Evolutionary conservation across 2,888 invertebrate species (phyloP).

Genomic region (Scaptomyza tumidula): DNA sequence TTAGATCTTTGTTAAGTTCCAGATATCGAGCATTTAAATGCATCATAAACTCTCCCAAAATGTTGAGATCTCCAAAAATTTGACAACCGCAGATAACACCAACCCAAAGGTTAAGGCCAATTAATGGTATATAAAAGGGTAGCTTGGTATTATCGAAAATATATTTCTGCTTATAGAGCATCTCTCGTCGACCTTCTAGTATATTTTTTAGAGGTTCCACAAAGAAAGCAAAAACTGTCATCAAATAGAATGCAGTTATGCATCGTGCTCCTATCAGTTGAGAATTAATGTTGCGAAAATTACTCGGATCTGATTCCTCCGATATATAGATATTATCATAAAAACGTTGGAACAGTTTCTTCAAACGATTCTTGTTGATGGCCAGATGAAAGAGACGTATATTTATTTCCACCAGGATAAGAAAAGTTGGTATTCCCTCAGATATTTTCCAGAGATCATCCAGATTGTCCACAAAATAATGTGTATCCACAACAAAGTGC

Average conservation of each 20-base stretch:
- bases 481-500: constrained; percentile 60
- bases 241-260: constrained; percentile 60
- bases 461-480: constrained; percentile 52
- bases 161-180: constrained; percentile 70
- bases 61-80: constrained; percentile 68
- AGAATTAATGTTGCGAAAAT: constrained; percentile 53
- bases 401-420: constrained; percentile 63
- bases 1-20: constrained; percentile 64
- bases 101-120: constrained; percentile 52
- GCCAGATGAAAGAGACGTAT: constrained; percentile 64
- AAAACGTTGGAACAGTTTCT: constrained; percentile 63
- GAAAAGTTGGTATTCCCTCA: constrained; percentile 62
- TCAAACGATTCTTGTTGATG: constrained; percentile 47
- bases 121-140: constrained; percentile 54
- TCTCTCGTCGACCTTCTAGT: constrained; percentile 45
- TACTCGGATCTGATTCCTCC: constrained; percentile 27
- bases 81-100: constrained; percentile 58
- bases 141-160: constrained; percentile 61
- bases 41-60: constrained; percentile 72
- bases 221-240: constrained; percentile 55
- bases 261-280: constrained; percentile 58
- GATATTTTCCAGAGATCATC: constrained; percentile 59
- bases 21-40: constrained; percentile 75
- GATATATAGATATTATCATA: constrained; percentile 66
- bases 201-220: constrained; percentile 52